These are phyloP conservation scores for Cynocephalus volans DNA, from an alignment of 2,113 vertebrate species.

Conservation along the genomic window DNA sequence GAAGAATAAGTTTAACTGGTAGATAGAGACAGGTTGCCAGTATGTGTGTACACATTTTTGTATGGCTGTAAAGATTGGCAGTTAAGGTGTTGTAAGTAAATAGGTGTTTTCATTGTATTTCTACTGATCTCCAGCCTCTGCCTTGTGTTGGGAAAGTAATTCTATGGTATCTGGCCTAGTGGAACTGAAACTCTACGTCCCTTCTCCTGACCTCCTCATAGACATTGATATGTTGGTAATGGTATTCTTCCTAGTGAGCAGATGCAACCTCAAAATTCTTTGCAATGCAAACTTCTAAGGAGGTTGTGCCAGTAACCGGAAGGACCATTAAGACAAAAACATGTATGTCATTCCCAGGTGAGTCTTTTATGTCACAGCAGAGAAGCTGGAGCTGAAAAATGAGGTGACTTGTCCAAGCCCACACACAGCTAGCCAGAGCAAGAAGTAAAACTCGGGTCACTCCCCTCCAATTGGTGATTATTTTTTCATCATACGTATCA, in stretches of 20 bases:
- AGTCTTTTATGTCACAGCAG: background rate
- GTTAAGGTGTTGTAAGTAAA: background rate
- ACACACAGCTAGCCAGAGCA: background rate
- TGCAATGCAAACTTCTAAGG: background rate
- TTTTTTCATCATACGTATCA: background rate
- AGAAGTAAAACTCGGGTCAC: background rate
- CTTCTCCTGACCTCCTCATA: background rate
- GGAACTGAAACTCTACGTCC: background rate
- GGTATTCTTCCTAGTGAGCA: background rate
- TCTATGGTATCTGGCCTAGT: background rate
- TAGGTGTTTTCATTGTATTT: constrained; percentile 21
- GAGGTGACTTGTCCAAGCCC: background rate
- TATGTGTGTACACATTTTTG: background rate
- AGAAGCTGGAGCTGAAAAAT: background rate
- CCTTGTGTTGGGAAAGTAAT: background rate
- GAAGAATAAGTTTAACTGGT: background rate
- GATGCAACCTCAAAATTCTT: background rate
- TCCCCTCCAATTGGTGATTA: background rate
- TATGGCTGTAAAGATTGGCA: background rate
- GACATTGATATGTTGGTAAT: background rate
- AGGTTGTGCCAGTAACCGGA: background rate
- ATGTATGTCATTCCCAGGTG: background rate
- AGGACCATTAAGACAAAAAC: background rate
- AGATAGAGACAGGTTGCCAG: background rate
- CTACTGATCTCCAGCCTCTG: background rate